Evolutionary conservation across 2,888 invertebrate species (phyloP), one percentile per base, ranked within the genome.

Genomic region (Mythimna pallens): DNA sequence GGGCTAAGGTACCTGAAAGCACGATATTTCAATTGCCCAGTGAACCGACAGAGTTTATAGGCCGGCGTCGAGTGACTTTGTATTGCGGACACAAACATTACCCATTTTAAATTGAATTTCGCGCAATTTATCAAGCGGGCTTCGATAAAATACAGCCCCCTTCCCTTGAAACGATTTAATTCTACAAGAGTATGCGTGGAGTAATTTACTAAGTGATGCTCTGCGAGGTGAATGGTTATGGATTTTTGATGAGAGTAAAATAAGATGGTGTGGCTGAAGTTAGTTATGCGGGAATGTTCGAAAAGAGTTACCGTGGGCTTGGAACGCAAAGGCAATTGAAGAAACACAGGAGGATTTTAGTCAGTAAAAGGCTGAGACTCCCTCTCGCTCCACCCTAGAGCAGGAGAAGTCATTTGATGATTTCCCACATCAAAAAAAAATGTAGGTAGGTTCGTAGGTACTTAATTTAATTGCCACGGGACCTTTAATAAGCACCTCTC

Each of bases 101-200:
- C 94, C 95, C 94, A 94, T 95, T 95, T 95, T 94, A 95, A 95
- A 95, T 95, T 94, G 94, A 95, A 95, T 95, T 94, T 94, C 89
- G 89, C 82, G 91, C 94, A 94, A 95, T 95, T 95, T 94, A 95
- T 94, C 94, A 94, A 91, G 73, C 87, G 87, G 87, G 86, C 86
- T 88, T 90, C 90, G 92, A 93, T 94, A 94, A 95, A 94, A 94
- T 93, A 93, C 89, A 86, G 85, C 79, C 85, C 88, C 89, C 84
- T 86, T 86, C 83, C 86, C 88, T 88, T 88, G 82, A 87, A 91
- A 92, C 91, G 90, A 91, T 94, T 93, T 93, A 93, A 93, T 93
- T 91, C 88, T 84, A 84, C 86, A 86, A 88, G 90, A 89, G 91
- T 91, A 88, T 89, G 80, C 76, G 74, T 73, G 62, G 87, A 85